Percentiles rank a stretch among this genome's conserved stretches.
Conservation (phyloP, 1,140 invertebrate genomes). For the Pseudomyrmex sp. region DNA sequence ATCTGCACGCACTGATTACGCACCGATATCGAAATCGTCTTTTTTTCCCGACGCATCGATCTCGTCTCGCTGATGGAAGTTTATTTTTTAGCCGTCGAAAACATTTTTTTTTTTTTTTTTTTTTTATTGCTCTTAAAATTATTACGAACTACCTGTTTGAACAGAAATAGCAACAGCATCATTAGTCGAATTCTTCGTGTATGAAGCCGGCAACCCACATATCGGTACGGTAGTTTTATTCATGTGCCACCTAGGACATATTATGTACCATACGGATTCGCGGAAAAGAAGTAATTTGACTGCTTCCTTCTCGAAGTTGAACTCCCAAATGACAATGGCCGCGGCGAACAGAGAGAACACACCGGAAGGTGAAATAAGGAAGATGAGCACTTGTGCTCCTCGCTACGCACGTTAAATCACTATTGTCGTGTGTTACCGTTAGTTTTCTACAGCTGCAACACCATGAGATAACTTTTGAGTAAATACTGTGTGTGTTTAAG, state of each 20-base stretch:
- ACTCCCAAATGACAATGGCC: slow-evolving; percentile 53
- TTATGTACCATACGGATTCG: slow-evolving; percentile 34
- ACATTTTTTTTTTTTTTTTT: background rate
- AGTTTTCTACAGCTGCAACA: background rate
- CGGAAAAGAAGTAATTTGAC: slow-evolving; percentile 58
- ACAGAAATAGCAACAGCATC: background rate
- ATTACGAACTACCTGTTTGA: background rate
- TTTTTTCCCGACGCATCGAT: background rate
- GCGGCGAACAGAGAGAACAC: slow-evolving; percentile 4
- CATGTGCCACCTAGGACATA: slow-evolving; percentile 60
- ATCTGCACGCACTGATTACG: slow-evolving; percentile 30
- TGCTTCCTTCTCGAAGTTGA: slow-evolving; percentile 56
- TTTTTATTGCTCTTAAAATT: slow-evolving; percentile 2
- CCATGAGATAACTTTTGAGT: background rate
- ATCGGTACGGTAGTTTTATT: slow-evolving; percentile 69
- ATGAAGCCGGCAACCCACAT: slow-evolving; percentile 76
- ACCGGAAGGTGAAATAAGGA: background rate
- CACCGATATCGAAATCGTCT: slow-evolving; percentile 2
- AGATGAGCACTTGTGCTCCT: slow-evolving; percentile 13
- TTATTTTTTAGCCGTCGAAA: background rate
- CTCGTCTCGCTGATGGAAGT: slow-evolving; percentile 1
- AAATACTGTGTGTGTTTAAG: too few species aligned
- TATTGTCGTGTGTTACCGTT: slow-evolving; percentile 50
- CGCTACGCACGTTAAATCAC: slow-evolving; percentile 41
- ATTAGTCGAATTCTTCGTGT: slow-evolving; percentile 76